phyloP scores from a whole-genome alignment of 2,888 invertebrate genomes.

The Torymus aiolomorphi region DNA sequence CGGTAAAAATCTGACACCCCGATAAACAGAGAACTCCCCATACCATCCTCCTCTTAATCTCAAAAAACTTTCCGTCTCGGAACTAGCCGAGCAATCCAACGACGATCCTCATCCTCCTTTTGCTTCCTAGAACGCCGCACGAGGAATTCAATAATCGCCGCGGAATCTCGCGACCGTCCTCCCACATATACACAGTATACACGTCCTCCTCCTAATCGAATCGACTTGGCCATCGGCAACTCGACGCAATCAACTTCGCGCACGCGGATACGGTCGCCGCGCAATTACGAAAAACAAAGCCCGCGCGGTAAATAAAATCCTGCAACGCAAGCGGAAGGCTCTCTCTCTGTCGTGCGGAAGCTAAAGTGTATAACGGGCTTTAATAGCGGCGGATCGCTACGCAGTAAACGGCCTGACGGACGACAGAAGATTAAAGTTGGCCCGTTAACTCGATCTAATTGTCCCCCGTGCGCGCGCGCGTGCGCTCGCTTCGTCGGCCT shows the following conservation, averaged over 20 bases:
- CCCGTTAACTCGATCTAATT: conserved; percentile 76
- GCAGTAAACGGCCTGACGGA: conserved; percentile 75
- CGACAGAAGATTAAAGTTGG: conserved; percentile 75
- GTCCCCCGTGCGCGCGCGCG: conserved; percentile 64
- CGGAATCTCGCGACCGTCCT: conserved; percentile 26
- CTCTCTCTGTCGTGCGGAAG: conserved; percentile 58
- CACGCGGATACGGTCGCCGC: neutral
- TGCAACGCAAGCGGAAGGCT: conserved; percentile 59
- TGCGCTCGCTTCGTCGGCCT: conserved; percentile 62
- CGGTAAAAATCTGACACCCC: too few relatives aligned
- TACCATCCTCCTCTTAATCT: too few relatives aligned
- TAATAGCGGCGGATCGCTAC: conserved; percentile 74
- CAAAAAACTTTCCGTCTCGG: too few relatives aligned
- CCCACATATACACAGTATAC: neutral
- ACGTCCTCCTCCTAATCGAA: conserved; percentile 54
- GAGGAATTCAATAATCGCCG: too few relatives aligned
- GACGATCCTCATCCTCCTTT: too few relatives aligned
- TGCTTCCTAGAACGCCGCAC: too few relatives aligned
- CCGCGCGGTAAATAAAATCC: conserved; percentile 40
- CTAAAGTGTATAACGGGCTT: conserved; percentile 70
- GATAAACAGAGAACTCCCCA: too few relatives aligned
- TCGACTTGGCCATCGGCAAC: conserved; percentile 48
- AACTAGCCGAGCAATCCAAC: too few relatives aligned
- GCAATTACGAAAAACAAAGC: neutral
- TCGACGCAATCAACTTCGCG: conserved; percentile 50